Base-by-base conservation (phyloP, 2,888 invertebrate species). In the Heliconius charithonia region DNA sequence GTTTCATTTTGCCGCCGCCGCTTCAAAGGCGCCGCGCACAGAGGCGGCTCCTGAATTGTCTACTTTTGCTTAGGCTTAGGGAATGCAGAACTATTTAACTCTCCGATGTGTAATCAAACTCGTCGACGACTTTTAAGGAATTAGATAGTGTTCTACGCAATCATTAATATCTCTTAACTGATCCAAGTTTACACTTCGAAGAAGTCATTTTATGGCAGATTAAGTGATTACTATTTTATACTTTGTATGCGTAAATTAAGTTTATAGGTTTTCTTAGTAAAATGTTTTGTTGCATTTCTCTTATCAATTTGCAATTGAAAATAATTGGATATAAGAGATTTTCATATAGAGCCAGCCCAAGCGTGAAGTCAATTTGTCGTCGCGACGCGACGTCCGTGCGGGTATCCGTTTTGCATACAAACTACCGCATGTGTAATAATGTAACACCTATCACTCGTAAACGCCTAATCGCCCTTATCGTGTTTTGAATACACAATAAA, bases 11-110 rank as follows among this genome's bases (percentile, higher is more conserved):
- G 75, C 80, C 86, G 89, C 88, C 87, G 90, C 86, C 82, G 84
- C 86, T 84, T 92, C 92, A 94, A 93, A 94, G 89, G 82, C 80
- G 85, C 92, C 92, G 93, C 90, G 86, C 85, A 91, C 93, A 86
- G 94, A 93, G 94, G 94, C 81, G 87, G 80, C 78, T 87, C 86
- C 87, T 86, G 76, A 67, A 74, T 87, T 87, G 83, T 85, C 88
- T 88, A 87, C 89, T 89, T 89, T 82, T 76, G 78, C 79, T 79
- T 89, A 89, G 86, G 89, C 90, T 69, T 69, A 25, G 91, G 89
- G 89, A 88, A 87, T 85, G 87, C 51, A 87, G 86, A 89, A 86
- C 84, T 87, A 86, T 86, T 83, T 85, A 88, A 86, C 87, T 87
- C 86, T 90, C 88, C 90, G 90, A 88, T 85, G 87, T 88, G 86